phyloP scores from a whole-genome alignment of 2,113 vertebrate species.

The Heloderma charlesbogerti region DNA sequence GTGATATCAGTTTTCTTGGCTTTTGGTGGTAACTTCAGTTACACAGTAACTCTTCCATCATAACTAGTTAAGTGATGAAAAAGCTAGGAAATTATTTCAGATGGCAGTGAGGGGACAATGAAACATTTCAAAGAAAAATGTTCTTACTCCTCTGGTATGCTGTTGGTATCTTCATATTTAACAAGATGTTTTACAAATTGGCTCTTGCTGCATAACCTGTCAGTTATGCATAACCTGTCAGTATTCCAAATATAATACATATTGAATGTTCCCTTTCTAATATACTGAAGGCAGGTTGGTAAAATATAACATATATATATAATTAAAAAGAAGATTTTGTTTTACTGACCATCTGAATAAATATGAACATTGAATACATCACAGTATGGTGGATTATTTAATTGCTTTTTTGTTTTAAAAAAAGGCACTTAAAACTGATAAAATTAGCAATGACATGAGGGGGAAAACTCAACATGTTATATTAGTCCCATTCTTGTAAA shows the following conservation, averaged over 20 bases:
- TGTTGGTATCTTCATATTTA: background rate
- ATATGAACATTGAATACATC: background rate
- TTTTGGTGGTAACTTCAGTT: background rate
- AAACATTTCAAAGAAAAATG: background rate
- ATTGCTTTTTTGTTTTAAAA: background rate
- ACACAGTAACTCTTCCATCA: background rate
- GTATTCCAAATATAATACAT: background rate
- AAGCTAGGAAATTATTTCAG: background rate
- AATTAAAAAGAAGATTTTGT: background rate
- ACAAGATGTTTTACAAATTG: background rate
- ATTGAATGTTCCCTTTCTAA: background rate
- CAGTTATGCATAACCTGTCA: background rate
- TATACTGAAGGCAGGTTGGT: background rate
- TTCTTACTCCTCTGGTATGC: background rate
- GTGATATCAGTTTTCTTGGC: background rate
- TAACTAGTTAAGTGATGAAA: background rate
- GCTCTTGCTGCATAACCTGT: background rate
- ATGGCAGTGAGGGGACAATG: background rate
- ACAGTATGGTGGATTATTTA: background rate
- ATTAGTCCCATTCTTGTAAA: background rate
- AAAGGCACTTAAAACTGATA: background rate
- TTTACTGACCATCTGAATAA: background rate
- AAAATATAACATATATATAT: background rate
- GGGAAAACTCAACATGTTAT: background rate
- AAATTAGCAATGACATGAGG: background rate